A percentile compares a stretch with the other conserved stretches of the same genome.
phyloP scores from a whole-genome alignment of 2,797 vertebrate species.

The Ctenosaura bakeri region DNA sequence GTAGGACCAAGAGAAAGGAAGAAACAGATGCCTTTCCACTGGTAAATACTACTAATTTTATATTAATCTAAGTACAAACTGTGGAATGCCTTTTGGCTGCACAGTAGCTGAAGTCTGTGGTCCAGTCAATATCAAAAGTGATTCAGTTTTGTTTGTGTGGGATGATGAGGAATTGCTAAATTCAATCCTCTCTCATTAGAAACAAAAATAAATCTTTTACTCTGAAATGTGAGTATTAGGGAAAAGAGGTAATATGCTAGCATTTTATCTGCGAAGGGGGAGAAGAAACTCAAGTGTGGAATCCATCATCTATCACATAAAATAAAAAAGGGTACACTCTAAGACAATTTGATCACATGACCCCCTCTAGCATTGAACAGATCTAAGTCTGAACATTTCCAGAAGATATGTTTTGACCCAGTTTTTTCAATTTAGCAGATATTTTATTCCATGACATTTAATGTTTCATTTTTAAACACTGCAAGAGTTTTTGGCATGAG shows the following conservation, averaged over 20 bases:
- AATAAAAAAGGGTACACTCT: not conserved
- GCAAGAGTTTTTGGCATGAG: not conserved
- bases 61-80: not conserved
- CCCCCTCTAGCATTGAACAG: not conserved
- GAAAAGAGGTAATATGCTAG: not conserved
- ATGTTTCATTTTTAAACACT: conserved; percentile 8
- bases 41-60: not conserved
- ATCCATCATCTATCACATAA: not conserved
- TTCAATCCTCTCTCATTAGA: not conserved
- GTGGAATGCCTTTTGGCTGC: not conserved
- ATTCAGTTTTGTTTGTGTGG: not conserved
- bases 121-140: not conserved
- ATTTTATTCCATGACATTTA: conserved; percentile 6
- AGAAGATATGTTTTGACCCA: not conserved
- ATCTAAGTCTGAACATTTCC: not conserved
- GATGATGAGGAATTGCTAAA: not conserved
- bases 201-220: not conserved
- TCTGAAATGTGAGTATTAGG: not conserved
- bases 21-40: not conserved
- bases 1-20: not conserved
- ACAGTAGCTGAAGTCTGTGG: not conserved
- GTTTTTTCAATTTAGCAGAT: not conserved
- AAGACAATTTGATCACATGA: not conserved
- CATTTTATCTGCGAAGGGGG: not conserved
- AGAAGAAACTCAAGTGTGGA: not conserved